A percentile compares a stretch with the other conserved stretches of the same genome.
phyloP scores from a whole-genome alignment of 1,140 invertebrate genomes.

The Lepidotrigona ventralis region DNA sequence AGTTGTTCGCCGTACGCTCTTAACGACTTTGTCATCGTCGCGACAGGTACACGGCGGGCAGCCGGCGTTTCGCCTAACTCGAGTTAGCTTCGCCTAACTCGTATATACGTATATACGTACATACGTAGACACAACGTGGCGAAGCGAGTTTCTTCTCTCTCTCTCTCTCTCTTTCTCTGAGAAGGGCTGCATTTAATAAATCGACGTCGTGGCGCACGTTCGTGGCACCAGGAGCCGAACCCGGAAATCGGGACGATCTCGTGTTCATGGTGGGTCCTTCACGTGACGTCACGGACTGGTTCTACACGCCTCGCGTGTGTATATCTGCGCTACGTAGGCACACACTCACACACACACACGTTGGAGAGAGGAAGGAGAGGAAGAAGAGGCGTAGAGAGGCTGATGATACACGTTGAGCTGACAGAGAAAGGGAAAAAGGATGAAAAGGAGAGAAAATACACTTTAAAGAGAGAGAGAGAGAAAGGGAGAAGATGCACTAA shows the following conservation, averaged over 20 bases:
- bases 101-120: too few species aligned
- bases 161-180: not conserved
- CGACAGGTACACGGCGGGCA: conserved; percentile 17
- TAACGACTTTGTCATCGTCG: conserved; percentile 40
- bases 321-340: conserved; percentile 18
- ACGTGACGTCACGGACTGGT: conserved; percentile 57
- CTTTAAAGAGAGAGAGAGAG: too few species aligned
- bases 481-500: too few species aligned
- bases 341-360: too few species aligned
- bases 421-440: too few species aligned
- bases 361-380: too few species aligned
- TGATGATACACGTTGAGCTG: too few species aligned
- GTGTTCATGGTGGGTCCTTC: conserved; percentile 49
- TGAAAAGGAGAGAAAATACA: too few species aligned
- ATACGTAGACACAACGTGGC: too few species aligned
- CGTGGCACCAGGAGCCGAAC: conserved; percentile 52
- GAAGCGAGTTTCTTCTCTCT: too few species aligned
- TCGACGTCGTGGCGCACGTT: conserved; percentile 47
- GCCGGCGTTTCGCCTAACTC: conserved; percentile 24
- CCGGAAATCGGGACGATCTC: conserved; percentile 59
- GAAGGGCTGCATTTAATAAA: conserved; percentile 46
- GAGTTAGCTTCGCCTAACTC: not conserved
- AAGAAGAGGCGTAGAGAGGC: too few species aligned
- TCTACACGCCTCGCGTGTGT: conserved; percentile 37
- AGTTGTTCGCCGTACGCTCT: not conserved